These are phyloP conservation scores for Paramuricea clavata DNA, from an alignment of 92 coral and sea anemone species.

Conservation along the genomic window DNA sequence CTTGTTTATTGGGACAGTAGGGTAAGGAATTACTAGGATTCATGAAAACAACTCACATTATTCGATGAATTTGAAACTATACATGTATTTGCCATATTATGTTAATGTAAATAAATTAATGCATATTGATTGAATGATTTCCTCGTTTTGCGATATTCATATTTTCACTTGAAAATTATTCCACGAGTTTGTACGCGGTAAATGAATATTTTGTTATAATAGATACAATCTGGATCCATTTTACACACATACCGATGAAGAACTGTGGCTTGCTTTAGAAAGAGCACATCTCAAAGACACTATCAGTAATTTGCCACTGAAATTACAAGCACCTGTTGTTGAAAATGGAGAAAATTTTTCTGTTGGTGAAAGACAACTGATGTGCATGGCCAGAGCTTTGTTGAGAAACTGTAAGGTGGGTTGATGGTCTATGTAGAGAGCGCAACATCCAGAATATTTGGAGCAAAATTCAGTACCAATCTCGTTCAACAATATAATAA, in stretches of 20 bases:
- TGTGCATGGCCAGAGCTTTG: constrained; percentile 89
- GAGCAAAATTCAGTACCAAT: too few relatives aligned
- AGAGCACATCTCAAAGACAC: constrained; percentile 87
- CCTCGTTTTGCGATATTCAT: too few relatives aligned
- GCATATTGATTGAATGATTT: too few relatives aligned
- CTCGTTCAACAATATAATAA: too few relatives aligned
- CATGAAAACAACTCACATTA: not conserved
- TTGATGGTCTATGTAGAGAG: too few relatives aligned
- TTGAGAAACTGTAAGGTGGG: constrained; percentile 29
- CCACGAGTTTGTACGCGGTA: too few relatives aligned
- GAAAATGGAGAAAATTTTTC: constrained; percentile 91
- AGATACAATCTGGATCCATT: constrained; percentile 89
- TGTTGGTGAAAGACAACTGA: constrained; percentile 95
- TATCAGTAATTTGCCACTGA: constrained; percentile 78
- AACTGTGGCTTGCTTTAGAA: constrained; percentile 88
- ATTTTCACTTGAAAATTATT: too few relatives aligned
- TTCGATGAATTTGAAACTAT: not conserved
- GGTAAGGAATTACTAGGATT: constrained; percentile 70
- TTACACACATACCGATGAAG: constrained; percentile 72
- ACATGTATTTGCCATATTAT: constrained; percentile 64
- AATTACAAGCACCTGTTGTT: constrained; percentile 71
- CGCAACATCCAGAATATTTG: too few relatives aligned
- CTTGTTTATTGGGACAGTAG: constrained; percentile 88
- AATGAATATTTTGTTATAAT: not conserved
- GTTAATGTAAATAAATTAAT: constrained; percentile 74